Evolutionary conservation across 1,140 invertebrate species (phyloP), one percentile per base, ranked within the genome.

Genomic region (Alviniconcha marisindica): DNA sequence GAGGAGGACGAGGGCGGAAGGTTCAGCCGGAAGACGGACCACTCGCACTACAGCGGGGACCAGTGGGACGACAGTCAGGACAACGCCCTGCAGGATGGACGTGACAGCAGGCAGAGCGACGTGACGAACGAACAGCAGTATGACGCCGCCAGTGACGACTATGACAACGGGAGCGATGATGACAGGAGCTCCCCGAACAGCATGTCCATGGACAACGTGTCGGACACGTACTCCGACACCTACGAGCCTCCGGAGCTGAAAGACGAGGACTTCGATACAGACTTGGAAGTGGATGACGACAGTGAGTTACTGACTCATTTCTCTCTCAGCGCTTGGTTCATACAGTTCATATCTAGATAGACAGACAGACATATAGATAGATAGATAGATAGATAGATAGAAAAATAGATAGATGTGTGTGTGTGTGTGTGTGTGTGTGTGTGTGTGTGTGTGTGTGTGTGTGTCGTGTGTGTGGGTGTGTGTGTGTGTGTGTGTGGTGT

Each of bases 191-290:
- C 77, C 7, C 76, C 78, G 71, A 83, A 85, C 28, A 82, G 81
- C 31, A 74, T 84, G 42, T 83, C 83, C 51, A 66, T 83, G 15
- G 79, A 83, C 40, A 83, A 85, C 21, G 60, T 85, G 18, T 87
- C 86, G 21, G 84, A 84, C 15, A 63, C 83, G 10, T 83, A 73
- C 18, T 63, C 60, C 14, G 83, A 83, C 44, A 78, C 78, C 7
- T 44, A 24, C 18, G 54, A 66, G n/a, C 56, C 56, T 10, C 56
- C 36, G 28, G 80, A 77, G 44, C 42, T 69, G 38, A 73, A 36
- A 15, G 84, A 81, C n/a, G 84, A 84, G 28, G 84, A 87, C 44
- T 87, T 84, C 69, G 86, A 87, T 66, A 87, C 86, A 14, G 86
- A 87, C 40, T 69, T 87, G 2, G 86, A 87, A 51, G 48, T 74